Evolutionary conservation across 2,113 vertebrate genomes (phyloP), one percentile per base, ranked within the genome.

Genomic region (Limanda limanda): DNA sequence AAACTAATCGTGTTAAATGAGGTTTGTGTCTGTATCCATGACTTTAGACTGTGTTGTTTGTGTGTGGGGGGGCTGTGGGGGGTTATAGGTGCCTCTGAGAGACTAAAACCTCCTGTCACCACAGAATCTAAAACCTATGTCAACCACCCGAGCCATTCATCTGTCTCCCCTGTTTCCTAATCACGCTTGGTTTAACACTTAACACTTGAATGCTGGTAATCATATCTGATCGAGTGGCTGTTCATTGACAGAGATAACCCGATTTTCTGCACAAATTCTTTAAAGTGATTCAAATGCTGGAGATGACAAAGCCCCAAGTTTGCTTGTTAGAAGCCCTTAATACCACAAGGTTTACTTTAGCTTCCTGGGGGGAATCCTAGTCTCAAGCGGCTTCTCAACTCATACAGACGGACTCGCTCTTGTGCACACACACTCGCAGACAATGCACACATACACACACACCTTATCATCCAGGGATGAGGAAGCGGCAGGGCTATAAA

Each of bases 1-100:
- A 92, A 86, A 86, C 82, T 80, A 92, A 92, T 89, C 83, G 83
- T 58, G 81, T 91, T 93, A 90, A 91, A 90, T 82, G 69, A 85
- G 86, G 84, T 82, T 90, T 88, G 83, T 81, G 87, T 87, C 79
- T 89, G 68, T 77, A 82, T 89, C 85, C 83, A 66, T 89, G 88
- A 88, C 86, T 86, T 86, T 25, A 76, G 77, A 70, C 68, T 65
- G 58, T 58, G 76, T 58, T 66, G 71, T 61, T 23, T 55, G 64
- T 63, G 69, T 67, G 62, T 52, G 55, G 60, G 76, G 37, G 71
- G 54, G 60, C 7, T n/a, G n/a, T 9, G 25, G 57, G 61, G 61
- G 67, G 65, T 66, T 75, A 75, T 70, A 80, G 71, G 75, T 76
- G 80, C 62, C 71, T 75, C 21, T n/a, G 55, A n/a, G 9, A 72